Conservation (phyloP, 2,888 invertebrate species). For the Trilocha varians region DNA sequence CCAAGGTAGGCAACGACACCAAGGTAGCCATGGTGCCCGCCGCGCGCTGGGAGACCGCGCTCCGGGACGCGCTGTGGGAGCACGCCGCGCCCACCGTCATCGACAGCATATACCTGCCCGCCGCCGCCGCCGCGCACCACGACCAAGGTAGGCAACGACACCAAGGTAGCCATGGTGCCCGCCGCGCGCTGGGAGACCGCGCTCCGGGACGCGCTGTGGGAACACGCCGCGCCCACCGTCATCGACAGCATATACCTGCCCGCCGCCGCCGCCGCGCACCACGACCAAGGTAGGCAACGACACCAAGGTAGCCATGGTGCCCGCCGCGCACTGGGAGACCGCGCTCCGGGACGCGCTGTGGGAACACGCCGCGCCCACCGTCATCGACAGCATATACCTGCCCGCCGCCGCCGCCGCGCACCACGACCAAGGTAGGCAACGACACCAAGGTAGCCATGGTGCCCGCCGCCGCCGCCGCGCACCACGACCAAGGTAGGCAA, state of each 20-base stretch:
- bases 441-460: slow-evolving; percentile 81
- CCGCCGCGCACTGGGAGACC: slow-evolving; percentile 94
- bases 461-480: slow-evolving; percentile 86
- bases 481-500: slow-evolving; percentile 44
- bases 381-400: slow-evolving; percentile 94
- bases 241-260: slow-evolving; percentile 95
- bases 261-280: slow-evolving; percentile 83
- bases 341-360: slow-evolving; percentile 85
- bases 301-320: slow-evolving; percentile 83
- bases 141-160: slow-evolving; percentile 97
- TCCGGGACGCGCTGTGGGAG: too few relatives aligned
- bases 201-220: slow-evolving; percentile 86
- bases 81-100: too few relatives aligned
- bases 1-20: too few relatives aligned
- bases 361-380: slow-evolving; percentile 84
- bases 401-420: slow-evolving; percentile 88
- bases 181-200: slow-evolving; percentile 94
- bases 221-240: slow-evolving; percentile 84
- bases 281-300: slow-evolving; percentile 40
- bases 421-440: slow-evolving; percentile 42
- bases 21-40: too few relatives aligned
- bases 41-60: too few relatives aligned
- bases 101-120: too few relatives aligned
- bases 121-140: slow-evolving; percentile 91
- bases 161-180: slow-evolving; percentile 89